Percentiles rank a stretch among this genome's conserved stretches.
These are phyloP conservation scores for Trachymyrmex septentrionalis DNA, from an alignment of 1,140 invertebrate genomes.

Conservation along the genomic window DNA sequence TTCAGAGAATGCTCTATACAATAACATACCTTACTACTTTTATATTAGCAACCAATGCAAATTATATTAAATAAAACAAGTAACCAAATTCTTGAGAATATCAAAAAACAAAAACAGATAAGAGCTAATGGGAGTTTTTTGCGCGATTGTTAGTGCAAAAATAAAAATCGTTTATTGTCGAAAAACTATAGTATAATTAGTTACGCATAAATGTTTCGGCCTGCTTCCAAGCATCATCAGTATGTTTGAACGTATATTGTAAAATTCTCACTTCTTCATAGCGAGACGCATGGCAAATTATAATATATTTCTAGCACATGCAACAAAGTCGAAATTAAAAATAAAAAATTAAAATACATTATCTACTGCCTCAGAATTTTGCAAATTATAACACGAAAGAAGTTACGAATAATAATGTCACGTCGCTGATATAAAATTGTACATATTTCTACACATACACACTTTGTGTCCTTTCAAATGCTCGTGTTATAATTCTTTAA, in stretches of 20 bases:
- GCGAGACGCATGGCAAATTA: background rate
- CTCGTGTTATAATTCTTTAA: background rate
- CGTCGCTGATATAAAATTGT: background rate
- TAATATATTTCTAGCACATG: background rate
- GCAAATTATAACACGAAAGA: background rate
- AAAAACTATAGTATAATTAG: no score
- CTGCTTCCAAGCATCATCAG: no score
- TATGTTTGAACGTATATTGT: no score
- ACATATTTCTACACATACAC: background rate
- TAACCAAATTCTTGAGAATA: no score
- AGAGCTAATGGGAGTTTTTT: no score
- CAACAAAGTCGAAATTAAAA: constrained; percentile 10
- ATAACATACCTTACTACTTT: background rate
- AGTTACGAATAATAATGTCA: background rate
- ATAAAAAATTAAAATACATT: constrained; percentile 10
- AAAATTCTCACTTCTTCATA: no score
- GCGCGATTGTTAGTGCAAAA: no score
- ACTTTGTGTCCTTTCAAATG: background rate
- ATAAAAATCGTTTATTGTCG: no score
- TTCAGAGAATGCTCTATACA: background rate
- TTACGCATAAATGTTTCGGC: no score
- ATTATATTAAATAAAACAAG: background rate
- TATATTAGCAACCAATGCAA: background rate
- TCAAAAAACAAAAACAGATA: no score
- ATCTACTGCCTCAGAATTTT: background rate